Conservation (phyloP, 30 jellyfish, hydroid and myxozoan species). For the Phacellophora camtschatica region DNA sequence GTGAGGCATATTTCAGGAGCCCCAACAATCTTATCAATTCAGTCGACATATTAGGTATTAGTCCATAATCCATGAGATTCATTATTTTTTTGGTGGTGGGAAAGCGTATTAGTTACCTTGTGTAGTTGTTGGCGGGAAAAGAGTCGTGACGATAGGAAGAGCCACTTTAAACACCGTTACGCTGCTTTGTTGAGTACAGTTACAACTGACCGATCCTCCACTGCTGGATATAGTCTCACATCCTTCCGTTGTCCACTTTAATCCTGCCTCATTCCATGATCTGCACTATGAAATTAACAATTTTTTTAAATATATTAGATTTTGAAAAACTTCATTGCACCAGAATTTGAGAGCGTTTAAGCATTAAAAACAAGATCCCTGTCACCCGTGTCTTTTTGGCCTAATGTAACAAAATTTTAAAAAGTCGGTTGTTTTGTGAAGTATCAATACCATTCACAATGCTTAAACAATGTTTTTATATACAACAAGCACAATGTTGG, state of each 20-base stretch:
- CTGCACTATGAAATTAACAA: slow-evolving; percentile 21
- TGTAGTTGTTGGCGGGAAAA: slow-evolving; percentile 4
- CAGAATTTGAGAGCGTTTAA: not conserved
- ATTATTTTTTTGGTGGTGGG: no score
- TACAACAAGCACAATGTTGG: no score
- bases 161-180: slow-evolving; percentile 44
- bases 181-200: slow-evolving; percentile 10
- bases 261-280: slow-evolving; percentile 40
- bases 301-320: no score
- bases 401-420: no score
- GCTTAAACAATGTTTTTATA: no score
- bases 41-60: no score
- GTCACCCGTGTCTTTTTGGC: not conserved
- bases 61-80: not conserved
- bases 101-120: not conserved
- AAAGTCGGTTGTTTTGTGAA: no score
- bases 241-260: slow-evolving; percentile 55
- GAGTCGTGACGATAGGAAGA: not conserved
- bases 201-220: not conserved
- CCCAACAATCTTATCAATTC: no score
- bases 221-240: slow-evolving; percentile 11
- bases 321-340: not conserved
- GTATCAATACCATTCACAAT: no score
- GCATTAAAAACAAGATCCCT: not conserved
- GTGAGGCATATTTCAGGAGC: no score